Base-by-base conservation (phyloP, 1,140 invertebrate species). In the Ruditapes philippinarum region DNA sequence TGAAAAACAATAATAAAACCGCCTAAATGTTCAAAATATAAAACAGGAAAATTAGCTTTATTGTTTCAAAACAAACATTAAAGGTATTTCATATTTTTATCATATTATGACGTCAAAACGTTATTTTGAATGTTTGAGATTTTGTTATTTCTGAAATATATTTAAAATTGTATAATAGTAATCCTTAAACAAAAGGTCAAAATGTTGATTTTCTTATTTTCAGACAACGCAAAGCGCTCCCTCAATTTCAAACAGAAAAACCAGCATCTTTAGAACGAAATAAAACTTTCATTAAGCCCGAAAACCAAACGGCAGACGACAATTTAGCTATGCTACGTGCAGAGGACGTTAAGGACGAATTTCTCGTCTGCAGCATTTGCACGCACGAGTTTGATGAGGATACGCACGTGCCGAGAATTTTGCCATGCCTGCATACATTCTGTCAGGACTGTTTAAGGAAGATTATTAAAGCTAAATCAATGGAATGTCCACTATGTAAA, bases 381-480 rank as follows among this genome's bases (percentile, higher is more conserved):
- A 91, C 74, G 28, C 87, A 76, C 45, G 88, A 92, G 38, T 92
- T 85, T 73, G 90, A 92, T 51, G 89, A 92, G 19, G 89, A 92
- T 11, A 19, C 40, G 9, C 82, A 92, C 60, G 88, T 90, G 31
- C 91, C 91, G 9, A 36, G 90, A 60, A 89, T 92, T 40, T 49
- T 92, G 12, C 90, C 90, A 45, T 92, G 91, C 57, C 81, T 92
- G 28, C 91, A 92, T 84, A 92, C 91, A 42, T 91, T 91, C 40
- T 92, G 91, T 73, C 88, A 92, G 65, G 36, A 73, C 0, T 92
- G 91, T 78, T 45, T 92, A 31, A 74, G 73, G 38, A 88, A 92
- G 76, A 57, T 91, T 5, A 36, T 89, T 14, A 89, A 86, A 68
- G 45, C 62, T 38, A 54, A 87, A 33, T 25, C 73, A 57, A 38